These are phyloP conservation scores for Cotesia chilonis DNA, from an alignment of 1,140 invertebrate species.

Conservation along the genomic window DNA sequence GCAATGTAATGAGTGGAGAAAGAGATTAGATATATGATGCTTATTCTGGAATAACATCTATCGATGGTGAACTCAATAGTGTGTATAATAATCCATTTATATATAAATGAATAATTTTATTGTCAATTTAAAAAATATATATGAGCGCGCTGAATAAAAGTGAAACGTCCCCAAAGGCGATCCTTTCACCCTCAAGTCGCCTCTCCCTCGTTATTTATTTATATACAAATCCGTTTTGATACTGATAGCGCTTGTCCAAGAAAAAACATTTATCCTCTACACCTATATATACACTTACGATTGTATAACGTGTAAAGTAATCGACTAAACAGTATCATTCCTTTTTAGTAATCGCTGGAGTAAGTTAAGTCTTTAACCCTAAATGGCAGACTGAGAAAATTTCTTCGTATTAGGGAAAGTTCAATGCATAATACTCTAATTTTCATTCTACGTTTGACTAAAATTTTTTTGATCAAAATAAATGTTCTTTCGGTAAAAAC, in stretches of 20 bases:
- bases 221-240: neutral
- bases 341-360: constrained; percentile 19
- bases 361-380: constrained; percentile 19
- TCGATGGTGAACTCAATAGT: neutral
- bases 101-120: neutral
- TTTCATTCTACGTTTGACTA: neutral
- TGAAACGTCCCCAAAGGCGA: constrained; percentile 12
- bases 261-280: neutral
- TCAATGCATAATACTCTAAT: neutral
- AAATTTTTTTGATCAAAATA: constrained; percentile 1
- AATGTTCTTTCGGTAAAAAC: no score
- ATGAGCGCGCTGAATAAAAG: neutral
- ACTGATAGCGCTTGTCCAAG: neutral
- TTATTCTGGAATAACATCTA: neutral
- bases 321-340: neutral
- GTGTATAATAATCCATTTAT: no score
- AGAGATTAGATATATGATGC: no score
- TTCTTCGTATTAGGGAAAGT: constrained; percentile 38
- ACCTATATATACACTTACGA: neutral
- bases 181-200: neutral
- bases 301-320: constrained; percentile 27
- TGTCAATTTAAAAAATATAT: constrained; percentile 12
- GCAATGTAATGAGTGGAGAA: neutral
- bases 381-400: constrained; percentile 34
- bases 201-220: constrained; percentile 1